phyloP scores from a whole-genome alignment of 1,140 invertebrate species.

The Drosophila bocki region DNA sequence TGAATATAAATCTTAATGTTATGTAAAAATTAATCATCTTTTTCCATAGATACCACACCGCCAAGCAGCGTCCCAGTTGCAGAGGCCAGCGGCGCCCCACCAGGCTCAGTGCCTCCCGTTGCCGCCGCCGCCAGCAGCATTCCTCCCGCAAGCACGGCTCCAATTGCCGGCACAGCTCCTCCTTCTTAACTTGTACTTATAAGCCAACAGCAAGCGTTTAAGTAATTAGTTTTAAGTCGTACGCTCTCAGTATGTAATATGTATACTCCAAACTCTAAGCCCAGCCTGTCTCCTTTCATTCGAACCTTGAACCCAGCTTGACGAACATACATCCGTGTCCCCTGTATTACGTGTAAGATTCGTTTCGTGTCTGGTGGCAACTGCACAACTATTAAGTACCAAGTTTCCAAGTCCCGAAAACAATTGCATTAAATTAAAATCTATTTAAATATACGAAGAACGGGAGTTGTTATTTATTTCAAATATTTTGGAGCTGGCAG shows the following conservation, averaged over 20 bases:
- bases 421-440: conserved; percentile 67
- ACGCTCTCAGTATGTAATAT: conserved; percentile 78
- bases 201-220: conserved; percentile 54
- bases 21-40: not conserved
- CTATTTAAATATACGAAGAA: conserved; percentile 51
- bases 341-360: conserved; percentile 18
- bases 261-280: conserved; percentile 52
- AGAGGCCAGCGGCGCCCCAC: conserved; percentile 34
- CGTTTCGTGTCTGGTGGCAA: conserved; percentile 23
- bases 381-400: conserved; percentile 50
- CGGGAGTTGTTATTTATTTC: conserved; percentile 2
- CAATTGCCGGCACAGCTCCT: conserved; percentile 49
- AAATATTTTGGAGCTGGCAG: not conserved
- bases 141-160: conserved; percentile 53
- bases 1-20: not conserved
- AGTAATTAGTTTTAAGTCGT: conserved; percentile 65
- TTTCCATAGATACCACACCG: conserved; percentile 67
- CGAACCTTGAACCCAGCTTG: conserved; percentile 4
- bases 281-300: conserved; percentile 23
- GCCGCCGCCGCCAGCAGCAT: conserved; percentile 58
- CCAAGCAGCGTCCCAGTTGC: conserved; percentile 48
- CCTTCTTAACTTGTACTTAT: conserved; percentile 60
- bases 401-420: conserved; percentile 54
- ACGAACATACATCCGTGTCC: conserved; percentile 4
- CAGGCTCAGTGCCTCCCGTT: conserved; percentile 32